A percentile compares a stretch with the other conserved stretches of the same genome.
Evolutionary conservation across 2,888 invertebrate genomes (phyloP).

Genomic region (Dioctria linearis): DNA sequence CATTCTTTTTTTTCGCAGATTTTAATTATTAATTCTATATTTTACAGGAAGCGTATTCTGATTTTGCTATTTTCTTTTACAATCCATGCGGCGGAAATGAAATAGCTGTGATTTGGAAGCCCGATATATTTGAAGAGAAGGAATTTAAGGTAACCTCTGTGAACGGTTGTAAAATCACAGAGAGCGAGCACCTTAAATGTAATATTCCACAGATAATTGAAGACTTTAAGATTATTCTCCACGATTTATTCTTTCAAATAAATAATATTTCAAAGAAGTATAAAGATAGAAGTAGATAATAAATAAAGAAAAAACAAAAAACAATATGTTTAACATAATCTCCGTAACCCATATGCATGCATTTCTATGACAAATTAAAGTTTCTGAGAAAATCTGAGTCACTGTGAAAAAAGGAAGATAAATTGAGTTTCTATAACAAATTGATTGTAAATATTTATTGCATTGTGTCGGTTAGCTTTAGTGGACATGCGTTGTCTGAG

Average conservation of each 20-base stretch:
- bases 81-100: constrained; percentile 88
- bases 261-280: constrained; percentile 51
- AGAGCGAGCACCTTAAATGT: constrained; percentile 63
- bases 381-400: too few species aligned
- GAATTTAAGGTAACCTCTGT: constrained; percentile 80
- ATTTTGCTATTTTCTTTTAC: constrained; percentile 90
- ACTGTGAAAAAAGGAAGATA: too few species aligned
- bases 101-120: constrained; percentile 90
- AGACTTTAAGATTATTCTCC: constrained; percentile 68
- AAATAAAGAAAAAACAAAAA: background rate
- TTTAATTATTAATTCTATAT: background rate
- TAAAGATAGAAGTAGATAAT: constrained; percentile 4
- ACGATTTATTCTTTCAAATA: constrained; percentile 66
- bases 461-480: too few species aligned
- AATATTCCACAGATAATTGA: constrained; percentile 65
- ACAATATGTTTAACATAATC: too few species aligned
- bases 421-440: too few species aligned
- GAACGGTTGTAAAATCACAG: constrained; percentile 64
- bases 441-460: too few species aligned
- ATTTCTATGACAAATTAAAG: too few species aligned
- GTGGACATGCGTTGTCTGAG: too few species aligned
- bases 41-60: constrained; percentile 79
- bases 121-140: constrained; percentile 74
- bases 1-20: constrained; percentile 6
- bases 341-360: too few species aligned